A percentile compares a stretch with the other conserved stretches of the same genome.
These are phyloP conservation scores for Sipha flava DNA, from an alignment of 1,140 invertebrate species.

Conservation along the genomic window DNA sequence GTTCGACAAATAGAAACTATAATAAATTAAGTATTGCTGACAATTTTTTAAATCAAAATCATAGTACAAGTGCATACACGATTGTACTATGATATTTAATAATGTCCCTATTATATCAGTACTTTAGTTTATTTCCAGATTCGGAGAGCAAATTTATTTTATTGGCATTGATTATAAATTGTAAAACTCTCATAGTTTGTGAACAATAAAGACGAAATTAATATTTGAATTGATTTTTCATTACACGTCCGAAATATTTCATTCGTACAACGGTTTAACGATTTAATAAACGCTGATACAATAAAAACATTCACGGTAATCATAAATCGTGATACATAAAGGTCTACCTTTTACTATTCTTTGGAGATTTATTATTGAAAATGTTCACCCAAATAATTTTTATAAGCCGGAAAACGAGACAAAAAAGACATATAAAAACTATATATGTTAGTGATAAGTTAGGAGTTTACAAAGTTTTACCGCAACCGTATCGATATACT, in stretches of 20 bases:
- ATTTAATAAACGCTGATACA: background rate
- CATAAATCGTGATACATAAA: background rate
- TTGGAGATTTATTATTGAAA: background rate
- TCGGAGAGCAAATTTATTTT: no score
- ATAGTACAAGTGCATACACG: no score
- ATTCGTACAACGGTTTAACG: background rate
- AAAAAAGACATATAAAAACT: background rate
- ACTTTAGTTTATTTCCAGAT: no score
- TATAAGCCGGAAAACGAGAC: background rate
- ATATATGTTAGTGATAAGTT: background rate
- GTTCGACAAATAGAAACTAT: no score
- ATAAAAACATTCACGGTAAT: background rate
- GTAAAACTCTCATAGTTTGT: no score
- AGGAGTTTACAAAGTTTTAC: constrained; percentile 8
- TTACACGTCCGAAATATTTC: background rate
- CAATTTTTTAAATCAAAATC: no score
- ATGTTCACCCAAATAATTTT: background rate
- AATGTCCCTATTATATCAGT: no score
- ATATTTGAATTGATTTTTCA: background rate
- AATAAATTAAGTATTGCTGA: no score
- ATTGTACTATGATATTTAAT: no score
- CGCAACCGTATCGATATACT: background rate
- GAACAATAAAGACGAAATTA: background rate
- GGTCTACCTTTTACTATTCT: background rate
- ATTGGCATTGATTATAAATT: no score